These are phyloP conservation scores for Helarctos malayanus DNA, from an alignment of 2,797 vertebrate species.

Conservation along the genomic window DNA sequence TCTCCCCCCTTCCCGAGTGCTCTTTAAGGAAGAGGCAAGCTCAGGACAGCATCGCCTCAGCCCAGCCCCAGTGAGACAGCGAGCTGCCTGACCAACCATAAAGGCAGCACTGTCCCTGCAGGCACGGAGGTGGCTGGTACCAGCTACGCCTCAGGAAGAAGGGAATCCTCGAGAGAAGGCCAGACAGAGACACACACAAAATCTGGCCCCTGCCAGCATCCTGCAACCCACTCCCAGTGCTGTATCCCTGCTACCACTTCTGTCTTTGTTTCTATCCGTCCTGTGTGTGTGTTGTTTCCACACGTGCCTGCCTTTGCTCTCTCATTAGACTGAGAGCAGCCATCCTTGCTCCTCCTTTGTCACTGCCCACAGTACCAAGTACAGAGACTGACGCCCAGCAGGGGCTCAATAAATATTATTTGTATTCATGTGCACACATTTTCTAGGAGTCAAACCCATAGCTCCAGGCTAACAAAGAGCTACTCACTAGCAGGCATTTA, in stretches of 20 bases:
- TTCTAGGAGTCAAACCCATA: not conserved
- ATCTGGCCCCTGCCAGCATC: not conserved
- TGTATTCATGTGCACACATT: constrained; percentile 42
- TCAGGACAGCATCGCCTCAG: constrained; percentile 67
- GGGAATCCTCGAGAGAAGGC: constrained; percentile 75
- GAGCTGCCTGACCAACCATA: constrained; percentile 73
- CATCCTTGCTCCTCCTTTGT: constrained; percentile 47
- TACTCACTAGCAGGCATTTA: not conserved
- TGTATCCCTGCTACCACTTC: not conserved
- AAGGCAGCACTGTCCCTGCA: constrained; percentile 80
- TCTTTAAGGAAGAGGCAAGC: constrained; percentile 44
- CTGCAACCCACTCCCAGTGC: not conserved
- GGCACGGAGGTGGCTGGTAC: constrained; percentile 81
- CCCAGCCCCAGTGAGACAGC: constrained; percentile 56
- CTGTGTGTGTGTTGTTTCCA: constrained; percentile 48
- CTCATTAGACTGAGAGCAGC: not conserved
- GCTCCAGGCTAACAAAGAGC: constrained; percentile 54
- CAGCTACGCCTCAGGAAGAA: constrained; percentile 61
- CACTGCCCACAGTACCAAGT: constrained; percentile 5
- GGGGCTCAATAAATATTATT: constrained; percentile 52
- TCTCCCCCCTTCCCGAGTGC: not conserved
- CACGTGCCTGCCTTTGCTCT: constrained; percentile 51
- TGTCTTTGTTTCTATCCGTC: constrained; percentile 55
- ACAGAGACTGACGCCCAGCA: not conserved
- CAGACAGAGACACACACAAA: constrained; percentile 66